These are phyloP conservation scores for Drosophila albomicans DNA, from an alignment of 1,140 invertebrate species.

Conservation along the genomic window DNA sequence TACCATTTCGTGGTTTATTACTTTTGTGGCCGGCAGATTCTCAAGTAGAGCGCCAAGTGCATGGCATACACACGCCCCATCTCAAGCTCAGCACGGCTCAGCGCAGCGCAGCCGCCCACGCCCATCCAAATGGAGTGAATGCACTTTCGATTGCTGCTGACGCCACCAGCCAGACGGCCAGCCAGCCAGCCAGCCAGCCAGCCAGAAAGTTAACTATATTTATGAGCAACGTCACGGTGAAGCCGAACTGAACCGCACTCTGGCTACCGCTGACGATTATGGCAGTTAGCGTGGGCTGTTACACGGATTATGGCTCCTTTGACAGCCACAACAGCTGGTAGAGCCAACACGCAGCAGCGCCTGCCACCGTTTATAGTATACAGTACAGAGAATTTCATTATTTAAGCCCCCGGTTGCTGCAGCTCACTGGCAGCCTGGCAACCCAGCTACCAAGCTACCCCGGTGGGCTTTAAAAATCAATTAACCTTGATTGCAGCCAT, in stretches of 20 bases:
- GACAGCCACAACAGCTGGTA: slow-evolving; percentile 55
- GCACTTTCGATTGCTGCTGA: slow-evolving; percentile 69
- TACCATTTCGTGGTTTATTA: slow-evolving; percentile 84
- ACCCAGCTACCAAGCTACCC: slow-evolving; percentile 9
- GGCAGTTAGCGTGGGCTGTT: slow-evolving; percentile 70
- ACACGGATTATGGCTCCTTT: slow-evolving; percentile 73
- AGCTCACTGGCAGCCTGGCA: background rate
- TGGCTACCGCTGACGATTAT: slow-evolving; percentile 67
- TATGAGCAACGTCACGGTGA: slow-evolving; percentile 37
- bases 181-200: slow-evolving; percentile 15
- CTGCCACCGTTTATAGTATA: slow-evolving; percentile 43
- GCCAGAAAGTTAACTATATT: slow-evolving; percentile 48
- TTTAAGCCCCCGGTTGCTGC: slow-evolving; percentile 59
- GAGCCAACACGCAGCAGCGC: slow-evolving; percentile 27
- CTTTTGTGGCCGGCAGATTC: slow-evolving; percentile 74
- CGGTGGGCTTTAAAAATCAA: slow-evolving; percentile 81
- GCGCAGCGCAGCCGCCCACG: background rate
- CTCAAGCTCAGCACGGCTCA: background rate
- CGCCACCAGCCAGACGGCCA: slow-evolving; percentile 12
- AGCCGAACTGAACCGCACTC: slow-evolving; percentile 12
- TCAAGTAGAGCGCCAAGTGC: slow-evolving; percentile 67
- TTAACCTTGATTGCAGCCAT: slow-evolving; percentile 82
- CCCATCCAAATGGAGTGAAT: slow-evolving; percentile 48
- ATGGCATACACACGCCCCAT: slow-evolving; percentile 25
- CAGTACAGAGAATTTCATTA: slow-evolving; percentile 68